Evolutionary conservation across 1,140 invertebrate genomes (phyloP).

Genomic region (Diorhabda sublineata): DNA sequence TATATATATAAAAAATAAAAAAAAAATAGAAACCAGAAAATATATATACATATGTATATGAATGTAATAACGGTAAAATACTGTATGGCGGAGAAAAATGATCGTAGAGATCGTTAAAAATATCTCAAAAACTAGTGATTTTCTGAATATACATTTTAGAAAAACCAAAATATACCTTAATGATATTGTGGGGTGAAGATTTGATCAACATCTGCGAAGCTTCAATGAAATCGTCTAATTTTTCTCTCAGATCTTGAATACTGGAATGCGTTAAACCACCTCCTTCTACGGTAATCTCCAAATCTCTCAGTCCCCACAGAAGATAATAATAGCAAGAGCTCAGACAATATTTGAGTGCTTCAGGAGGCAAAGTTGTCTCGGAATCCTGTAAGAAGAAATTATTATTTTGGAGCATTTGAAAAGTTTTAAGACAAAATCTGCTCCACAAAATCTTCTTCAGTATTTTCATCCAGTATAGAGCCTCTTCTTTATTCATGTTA

Average conservation of each 20-base stretch:
- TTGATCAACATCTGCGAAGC: conserved; percentile 42
- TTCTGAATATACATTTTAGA: too few species aligned
- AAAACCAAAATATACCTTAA: conserved; percentile 22
- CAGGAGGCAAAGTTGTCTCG: conserved; percentile 45
- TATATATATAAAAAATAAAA: too few species aligned
- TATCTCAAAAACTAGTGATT: too few species aligned
- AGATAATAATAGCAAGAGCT: conserved; percentile 84
- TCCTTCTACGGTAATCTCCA: conserved; percentile 69
- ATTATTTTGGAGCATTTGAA: background rate
- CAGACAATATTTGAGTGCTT: conserved; percentile 87
- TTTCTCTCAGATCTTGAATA: conserved; percentile 40
- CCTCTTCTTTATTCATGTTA: too few species aligned
- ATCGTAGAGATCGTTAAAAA: too few species aligned
- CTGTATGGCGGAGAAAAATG: too few species aligned
- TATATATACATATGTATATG: too few species aligned
- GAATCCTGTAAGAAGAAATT: conserved; percentile 34
- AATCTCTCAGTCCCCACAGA: conserved; percentile 76
- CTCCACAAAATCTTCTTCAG: background rate
- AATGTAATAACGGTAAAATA: too few species aligned
- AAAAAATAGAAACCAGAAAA: too few species aligned
- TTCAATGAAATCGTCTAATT: conserved; percentile 43
- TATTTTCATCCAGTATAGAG: too few species aligned
- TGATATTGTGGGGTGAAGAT: conserved; percentile 37
- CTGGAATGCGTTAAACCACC: conserved; percentile 45
- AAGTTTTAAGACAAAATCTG: background rate